Percentiles rank a stretch among this genome's conserved stretches.
Conservation (phyloP, 2,888 invertebrate species). For the Dichetophora obliterata region DNA sequence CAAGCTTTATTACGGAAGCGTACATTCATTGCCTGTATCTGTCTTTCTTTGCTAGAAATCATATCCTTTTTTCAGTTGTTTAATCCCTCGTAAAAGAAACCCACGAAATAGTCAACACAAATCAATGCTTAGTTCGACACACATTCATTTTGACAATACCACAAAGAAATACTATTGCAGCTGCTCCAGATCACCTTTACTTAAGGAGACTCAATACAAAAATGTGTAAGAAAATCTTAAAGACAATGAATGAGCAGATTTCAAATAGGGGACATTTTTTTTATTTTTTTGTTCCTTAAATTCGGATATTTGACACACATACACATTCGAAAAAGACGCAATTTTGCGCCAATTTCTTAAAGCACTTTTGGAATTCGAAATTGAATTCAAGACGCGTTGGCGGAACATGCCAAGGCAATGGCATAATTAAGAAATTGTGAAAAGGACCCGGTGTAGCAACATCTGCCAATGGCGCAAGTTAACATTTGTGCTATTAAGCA, state of each 20-base stretch:
- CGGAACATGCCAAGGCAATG: constrained; percentile 13
- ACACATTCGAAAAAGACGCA: constrained; percentile 3
- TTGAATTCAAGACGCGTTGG: constrained; percentile 3
- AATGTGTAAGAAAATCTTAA: constrained; percentile 1
- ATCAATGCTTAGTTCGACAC: background rate
- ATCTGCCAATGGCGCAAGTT: background rate
- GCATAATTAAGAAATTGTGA: background rate
- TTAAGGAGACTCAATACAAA: background rate
- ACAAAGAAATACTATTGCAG: background rate
- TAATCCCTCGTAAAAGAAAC: background rate
- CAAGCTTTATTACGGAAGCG: no score
- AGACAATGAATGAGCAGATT: background rate
- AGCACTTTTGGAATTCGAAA: background rate
- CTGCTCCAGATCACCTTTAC: constrained; percentile 6
- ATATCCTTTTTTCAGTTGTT: background rate
- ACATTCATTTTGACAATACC: background rate
- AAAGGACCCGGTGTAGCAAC: background rate
- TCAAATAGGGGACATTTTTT: constrained; percentile 20
- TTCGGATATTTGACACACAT: background rate
- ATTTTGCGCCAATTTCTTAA: constrained; percentile 27
- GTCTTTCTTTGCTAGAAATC: background rate
- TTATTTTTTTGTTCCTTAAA: background rate
- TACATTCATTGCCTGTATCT: no score
- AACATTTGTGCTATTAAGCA: background rate
- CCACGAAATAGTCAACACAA: background rate